Conservation (phyloP, 1,140 invertebrate genomes). For the Drosophila miranda region DNA sequence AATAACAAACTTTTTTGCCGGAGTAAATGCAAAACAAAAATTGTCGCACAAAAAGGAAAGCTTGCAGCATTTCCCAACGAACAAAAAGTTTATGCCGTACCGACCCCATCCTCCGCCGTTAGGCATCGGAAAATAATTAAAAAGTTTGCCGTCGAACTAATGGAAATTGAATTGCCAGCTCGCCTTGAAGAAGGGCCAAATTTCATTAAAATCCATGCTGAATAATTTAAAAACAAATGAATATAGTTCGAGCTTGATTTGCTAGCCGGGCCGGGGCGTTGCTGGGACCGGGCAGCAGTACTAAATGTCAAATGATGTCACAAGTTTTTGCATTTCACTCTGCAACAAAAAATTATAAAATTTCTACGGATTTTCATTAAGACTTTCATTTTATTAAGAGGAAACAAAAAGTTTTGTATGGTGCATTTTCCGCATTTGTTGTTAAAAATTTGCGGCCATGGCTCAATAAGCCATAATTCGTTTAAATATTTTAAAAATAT, state of each 20-base stretch:
- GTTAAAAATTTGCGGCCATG: background rate
- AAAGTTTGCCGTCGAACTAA: constrained; percentile 68
- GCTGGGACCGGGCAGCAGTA: background rate
- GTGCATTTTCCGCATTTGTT: background rate
- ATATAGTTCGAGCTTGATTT: background rate
- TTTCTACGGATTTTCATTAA: too few relatives aligned
- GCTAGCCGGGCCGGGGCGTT: background rate
- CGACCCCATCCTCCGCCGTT: constrained; percentile 19
- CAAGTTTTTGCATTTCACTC: constrained; percentile 5
- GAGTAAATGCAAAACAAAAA: constrained; percentile 50
- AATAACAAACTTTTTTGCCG: constrained; percentile 48
- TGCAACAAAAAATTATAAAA: too few relatives aligned
- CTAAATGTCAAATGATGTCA: constrained; percentile 23
- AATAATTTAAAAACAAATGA: constrained; percentile 49
- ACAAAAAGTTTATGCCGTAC: constrained; percentile 28
- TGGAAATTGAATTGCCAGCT: constrained; percentile 59
- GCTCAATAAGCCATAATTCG: constrained; percentile 2
- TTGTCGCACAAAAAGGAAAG: constrained; percentile 33
- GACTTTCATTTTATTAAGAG: background rate
- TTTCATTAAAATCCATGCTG: constrained; percentile 54
- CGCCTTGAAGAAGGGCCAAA: constrained; percentile 29
- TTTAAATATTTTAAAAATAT: constrained; percentile 1
- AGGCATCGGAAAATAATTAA: constrained; percentile 77
- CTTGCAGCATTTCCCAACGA: constrained; percentile 38
- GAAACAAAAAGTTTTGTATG: constrained; percentile 5